phyloP scores from a whole-genome alignment of 2,888 invertebrate genomes.

The Acronicta aceris region DNA sequence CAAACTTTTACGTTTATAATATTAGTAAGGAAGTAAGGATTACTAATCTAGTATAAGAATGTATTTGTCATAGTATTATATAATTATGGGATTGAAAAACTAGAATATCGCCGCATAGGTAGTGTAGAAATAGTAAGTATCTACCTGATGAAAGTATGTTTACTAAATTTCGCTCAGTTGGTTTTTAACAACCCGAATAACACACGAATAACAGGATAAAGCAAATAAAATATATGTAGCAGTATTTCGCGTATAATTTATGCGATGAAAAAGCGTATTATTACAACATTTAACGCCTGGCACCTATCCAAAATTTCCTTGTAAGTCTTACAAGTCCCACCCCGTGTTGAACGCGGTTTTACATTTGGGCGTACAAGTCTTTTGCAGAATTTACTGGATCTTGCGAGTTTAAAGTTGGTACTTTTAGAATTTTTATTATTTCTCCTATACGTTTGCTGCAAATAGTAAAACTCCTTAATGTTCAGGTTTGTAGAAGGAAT shows the following conservation, averaged over 20 bases:
- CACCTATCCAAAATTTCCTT: conserved; percentile 59
- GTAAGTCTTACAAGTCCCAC: conserved; percentile 45
- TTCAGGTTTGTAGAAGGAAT: conserved; percentile 20
- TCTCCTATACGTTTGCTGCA: conserved; percentile 13
- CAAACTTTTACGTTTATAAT: too few species aligned
- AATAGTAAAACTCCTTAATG: conserved; percentile 29
- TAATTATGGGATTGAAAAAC: too few species aligned
- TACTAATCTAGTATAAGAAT: too few species aligned
- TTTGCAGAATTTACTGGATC: conserved; percentile 58
- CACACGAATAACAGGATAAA: not conserved
- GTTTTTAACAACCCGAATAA: not conserved
- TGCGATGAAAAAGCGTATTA: conserved; percentile 36
- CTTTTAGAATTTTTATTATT: conserved; percentile 32
- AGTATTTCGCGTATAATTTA: conserved; percentile 26
- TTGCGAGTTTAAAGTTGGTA: conserved; percentile 55
- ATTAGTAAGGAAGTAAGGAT: too few species aligned
- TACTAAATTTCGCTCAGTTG: not conserved
- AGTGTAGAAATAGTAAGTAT: too few species aligned
- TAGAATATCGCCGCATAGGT: too few species aligned
- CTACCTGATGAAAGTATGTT: too few species aligned
- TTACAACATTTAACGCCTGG: conserved; percentile 54
- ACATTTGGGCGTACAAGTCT: conserved; percentile 49
- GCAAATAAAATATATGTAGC: conserved; percentile 5
- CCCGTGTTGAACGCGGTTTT: conserved; percentile 29
- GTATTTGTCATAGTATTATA: too few species aligned